Conservation (phyloP, 2,113 vertebrate genomes). For the Zosterops hypoxanthus region DNA sequence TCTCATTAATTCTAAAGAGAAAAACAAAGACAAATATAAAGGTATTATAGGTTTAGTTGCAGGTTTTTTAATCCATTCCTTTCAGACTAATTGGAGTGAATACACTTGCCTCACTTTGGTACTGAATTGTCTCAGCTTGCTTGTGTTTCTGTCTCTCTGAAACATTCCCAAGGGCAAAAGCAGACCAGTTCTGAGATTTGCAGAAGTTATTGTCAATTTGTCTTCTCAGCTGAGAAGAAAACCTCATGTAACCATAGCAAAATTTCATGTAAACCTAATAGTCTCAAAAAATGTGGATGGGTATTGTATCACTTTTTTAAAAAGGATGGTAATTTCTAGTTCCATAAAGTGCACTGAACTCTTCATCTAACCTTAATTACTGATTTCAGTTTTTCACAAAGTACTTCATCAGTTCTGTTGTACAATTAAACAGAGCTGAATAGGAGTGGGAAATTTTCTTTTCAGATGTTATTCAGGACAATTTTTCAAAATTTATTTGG, state of each 20-base stretch:
- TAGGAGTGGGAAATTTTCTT: background rate
- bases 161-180: background rate
- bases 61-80: background rate
- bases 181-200: background rate
- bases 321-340: background rate
- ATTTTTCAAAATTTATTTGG: background rate
- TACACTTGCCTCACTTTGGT: background rate
- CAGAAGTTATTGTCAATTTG: background rate
- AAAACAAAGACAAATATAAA: background rate
- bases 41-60: background rate
- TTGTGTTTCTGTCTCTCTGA: background rate
- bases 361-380: background rate
- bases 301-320: background rate
- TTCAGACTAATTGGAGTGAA: background rate
- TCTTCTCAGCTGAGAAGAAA: background rate
- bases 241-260: background rate
- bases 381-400: background rate
- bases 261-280: background rate
- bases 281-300: background rate
- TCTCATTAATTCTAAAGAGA: background rate
- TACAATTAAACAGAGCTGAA: background rate
- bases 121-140: background rate
- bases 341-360: fast-evolving
- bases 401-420: background rate
- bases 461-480: background rate